A percentile compares a stretch with the other conserved stretches of the same genome.
Conservation (phyloP, 2,113 vertebrate species). For the Hippocampus barbouri region DNA sequence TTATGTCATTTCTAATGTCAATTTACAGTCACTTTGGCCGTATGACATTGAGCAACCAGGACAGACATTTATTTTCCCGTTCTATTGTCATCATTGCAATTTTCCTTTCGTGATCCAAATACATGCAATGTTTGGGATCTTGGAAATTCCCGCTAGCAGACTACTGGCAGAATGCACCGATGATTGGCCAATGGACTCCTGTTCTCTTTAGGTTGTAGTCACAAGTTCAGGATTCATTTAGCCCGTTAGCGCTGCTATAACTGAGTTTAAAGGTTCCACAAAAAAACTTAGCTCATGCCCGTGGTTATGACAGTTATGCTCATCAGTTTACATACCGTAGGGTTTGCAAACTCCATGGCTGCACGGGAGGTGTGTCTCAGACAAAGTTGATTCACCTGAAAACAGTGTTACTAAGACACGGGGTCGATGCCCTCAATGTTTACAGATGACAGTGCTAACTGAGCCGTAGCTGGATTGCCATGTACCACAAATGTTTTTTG, state of each 20-base stretch:
- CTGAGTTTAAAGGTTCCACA: conserved; percentile 11
- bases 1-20: background rate
- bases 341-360: conserved; percentile 11
- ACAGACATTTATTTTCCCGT: background rate
- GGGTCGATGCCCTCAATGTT: background rate
- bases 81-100: background rate
- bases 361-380: conserved; percentile 20
- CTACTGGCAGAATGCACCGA: background rate
- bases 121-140: background rate
- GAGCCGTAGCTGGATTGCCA: background rate
- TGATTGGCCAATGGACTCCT: background rate
- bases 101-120: background rate
- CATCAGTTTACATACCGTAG: too few relatives aligned
- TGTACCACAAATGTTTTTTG: background rate
- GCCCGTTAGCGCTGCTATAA: conserved; percentile 1
- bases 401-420: conserved; percentile 12
- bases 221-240: conserved; percentile 4
- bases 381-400: conserved; percentile 25
- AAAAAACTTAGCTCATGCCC: conserved; percentile 14
- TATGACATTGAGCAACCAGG: background rate
- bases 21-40: background rate
- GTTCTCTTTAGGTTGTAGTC: background rate
- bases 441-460: background rate
- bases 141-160: background rate
- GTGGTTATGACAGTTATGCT: conserved; percentile 17